Conservation (phyloP, 2,888 invertebrate genomes). For the Brachycybe producta region DNA sequence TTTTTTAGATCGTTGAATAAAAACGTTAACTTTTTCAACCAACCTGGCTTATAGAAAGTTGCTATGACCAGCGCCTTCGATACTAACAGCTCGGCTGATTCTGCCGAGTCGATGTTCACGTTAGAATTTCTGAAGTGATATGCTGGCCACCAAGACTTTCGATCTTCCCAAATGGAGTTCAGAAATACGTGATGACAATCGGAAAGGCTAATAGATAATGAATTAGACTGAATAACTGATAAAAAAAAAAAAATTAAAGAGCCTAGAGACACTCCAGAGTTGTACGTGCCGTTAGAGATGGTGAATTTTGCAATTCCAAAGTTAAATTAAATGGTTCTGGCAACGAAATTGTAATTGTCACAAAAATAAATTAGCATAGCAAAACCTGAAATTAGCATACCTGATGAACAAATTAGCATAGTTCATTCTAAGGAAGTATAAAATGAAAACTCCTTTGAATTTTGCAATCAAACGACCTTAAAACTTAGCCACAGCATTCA, state of each 20-base stretch:
- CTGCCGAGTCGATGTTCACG: neutral
- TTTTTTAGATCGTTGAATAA: neutral
- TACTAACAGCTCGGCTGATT: neutral
- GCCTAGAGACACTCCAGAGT: too few species aligned
- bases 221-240: neutral
- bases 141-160: neutral
- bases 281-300: too few species aligned
- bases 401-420: too few species aligned
- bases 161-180: neutral
- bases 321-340: too few species aligned
- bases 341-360: too few species aligned
- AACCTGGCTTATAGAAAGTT: neutral
- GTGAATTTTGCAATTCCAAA: too few species aligned
- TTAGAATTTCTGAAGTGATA: neutral
- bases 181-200: neutral
- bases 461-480: too few species aligned
- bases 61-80: neutral
- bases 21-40: neutral
- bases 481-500: too few species aligned
- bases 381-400: too few species aligned
- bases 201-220: neutral
- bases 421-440: too few species aligned
- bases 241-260: slow-evolving; percentile 1
- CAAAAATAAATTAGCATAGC: too few species aligned
- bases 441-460: too few species aligned